These are phyloP conservation scores for Chrysolophus pictus DNA, from an alignment of 2,797 vertebrate genomes.

Conservation along the genomic window DNA sequence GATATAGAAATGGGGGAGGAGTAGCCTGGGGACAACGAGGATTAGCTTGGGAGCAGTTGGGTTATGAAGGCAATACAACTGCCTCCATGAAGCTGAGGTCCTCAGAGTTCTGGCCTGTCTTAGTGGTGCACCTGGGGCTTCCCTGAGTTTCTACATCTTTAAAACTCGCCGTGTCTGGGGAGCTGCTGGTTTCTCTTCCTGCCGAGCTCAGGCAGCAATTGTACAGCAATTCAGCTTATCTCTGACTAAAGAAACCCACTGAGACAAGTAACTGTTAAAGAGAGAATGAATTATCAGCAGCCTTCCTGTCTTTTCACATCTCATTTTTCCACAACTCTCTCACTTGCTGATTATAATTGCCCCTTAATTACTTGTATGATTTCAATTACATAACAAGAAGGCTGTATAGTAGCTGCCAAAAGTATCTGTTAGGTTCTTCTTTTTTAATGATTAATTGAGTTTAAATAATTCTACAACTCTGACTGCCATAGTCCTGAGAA, in stretches of 20 bases:
- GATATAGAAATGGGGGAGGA: not conserved
- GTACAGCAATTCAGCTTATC: not conserved
- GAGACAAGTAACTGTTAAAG: not conserved
- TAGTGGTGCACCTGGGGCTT: not conserved
- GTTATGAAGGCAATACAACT: fast-evolving
- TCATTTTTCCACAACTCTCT: not conserved
- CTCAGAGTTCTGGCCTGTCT: not conserved
- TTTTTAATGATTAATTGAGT: not conserved
- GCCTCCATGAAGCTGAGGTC: fast-evolving
- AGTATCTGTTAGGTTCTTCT: not conserved
- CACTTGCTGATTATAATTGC: conserved; percentile 41
- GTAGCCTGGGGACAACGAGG: not conserved
- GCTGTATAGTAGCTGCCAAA: conserved; percentile 1
- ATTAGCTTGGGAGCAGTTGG: not conserved
- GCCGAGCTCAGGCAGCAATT: not conserved
- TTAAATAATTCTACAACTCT: not conserved
- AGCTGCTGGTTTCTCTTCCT: not conserved
- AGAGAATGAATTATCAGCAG: not conserved
- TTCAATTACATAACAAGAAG: conserved; percentile 33
- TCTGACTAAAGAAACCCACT: not conserved
- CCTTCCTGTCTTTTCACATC: not conserved
- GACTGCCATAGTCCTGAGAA: not conserved
- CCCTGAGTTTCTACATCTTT: not conserved
- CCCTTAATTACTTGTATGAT: conserved; percentile 32
- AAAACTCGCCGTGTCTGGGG: not conserved